Base-by-base conservation (phyloP, 2,888 invertebrate genomes). In the Drosophila kanekoi region DNA sequence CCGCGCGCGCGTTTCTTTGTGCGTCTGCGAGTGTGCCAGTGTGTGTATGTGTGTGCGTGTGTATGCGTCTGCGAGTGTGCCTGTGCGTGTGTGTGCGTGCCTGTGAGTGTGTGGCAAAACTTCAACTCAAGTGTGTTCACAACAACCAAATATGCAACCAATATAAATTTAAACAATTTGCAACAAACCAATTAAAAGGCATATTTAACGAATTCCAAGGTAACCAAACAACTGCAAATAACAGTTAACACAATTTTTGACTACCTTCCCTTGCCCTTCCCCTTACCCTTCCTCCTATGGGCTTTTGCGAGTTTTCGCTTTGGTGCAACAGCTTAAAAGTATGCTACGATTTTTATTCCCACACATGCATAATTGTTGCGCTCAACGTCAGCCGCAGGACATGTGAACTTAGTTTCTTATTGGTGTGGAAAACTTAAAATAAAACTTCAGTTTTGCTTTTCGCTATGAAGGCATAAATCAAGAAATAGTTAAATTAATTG, bases 251-350 rank as follows among this genome's bases (percentile, higher is more conserved):
- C 13, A n/a, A n/a, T 10, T 40, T 16, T 40, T 4, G 16, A 18
- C 0, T 0, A 33, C n/a, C 14, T n/a, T 2, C n/a, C 1, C 37
- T 9, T 8, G 2, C 11, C 20, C 23, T 28, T 28, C 20, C 10
- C n/a, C n/a, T n/a, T 14, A 16, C 8, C 33, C 13, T 3, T 2
- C 4, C 37, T 38, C 9, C 0, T n/a, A 1, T 35, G 13, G 8
- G 44, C 58, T 18, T 28, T 52, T 41, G 54, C 58, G 48, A 37
- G n/a, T n/a, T 52, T 60, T 63, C 35, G 44, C 57, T 57, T 65
- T 61, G 54, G 76, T 82, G 82, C 82, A 83, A 83, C 82, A 83
- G 82, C 82, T 83, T 80, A 84, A 81, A 77, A 79, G 74, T 72
- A 77, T 79, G 81, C 77, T 79, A 73, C 66, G 71, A 58, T 68